Percentiles rank a stretch among this genome's conserved stretches.
Evolutionary conservation across 1,140 invertebrate species (phyloP).

Genomic region (fruit fly (Drosophila melanogaster)): DNA sequence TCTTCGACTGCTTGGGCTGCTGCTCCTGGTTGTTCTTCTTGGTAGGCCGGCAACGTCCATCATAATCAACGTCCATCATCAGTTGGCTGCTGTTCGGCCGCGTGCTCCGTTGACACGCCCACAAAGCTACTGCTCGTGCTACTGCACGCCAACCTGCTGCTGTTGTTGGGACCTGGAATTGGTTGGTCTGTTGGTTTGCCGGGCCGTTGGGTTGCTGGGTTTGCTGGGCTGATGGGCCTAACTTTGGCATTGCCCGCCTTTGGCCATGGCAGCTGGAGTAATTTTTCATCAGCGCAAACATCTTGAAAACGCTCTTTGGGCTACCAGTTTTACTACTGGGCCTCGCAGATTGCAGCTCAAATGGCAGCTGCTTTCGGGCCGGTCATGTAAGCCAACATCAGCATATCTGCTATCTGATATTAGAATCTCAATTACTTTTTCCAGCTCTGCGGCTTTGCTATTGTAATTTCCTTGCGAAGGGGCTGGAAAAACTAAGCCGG

Average conservation of each 20-base stretch:
- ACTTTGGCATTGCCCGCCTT: slow-evolving; percentile 41
- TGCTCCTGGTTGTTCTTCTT: slow-evolving; percentile 28
- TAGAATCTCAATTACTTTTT: slow-evolving; percentile 82
- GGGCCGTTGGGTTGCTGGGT: neutral
- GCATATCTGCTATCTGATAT: slow-evolving; percentile 74
- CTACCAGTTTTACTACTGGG: slow-evolving; percentile 48
- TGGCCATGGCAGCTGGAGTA: slow-evolving; percentile 71
- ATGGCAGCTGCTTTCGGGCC: slow-evolving; percentile 26
- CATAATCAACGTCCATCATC: slow-evolving; percentile 83
- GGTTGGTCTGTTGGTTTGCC: neutral
- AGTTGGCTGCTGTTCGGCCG: slow-evolving; percentile 72
- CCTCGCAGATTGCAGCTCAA: slow-evolving; percentile 23
- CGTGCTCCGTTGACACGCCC: slow-evolving; percentile 38
- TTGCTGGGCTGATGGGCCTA: slow-evolving; percentile 8
- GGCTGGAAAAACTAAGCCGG: slow-evolving; percentile 44
- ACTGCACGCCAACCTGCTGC: slow-evolving; percentile 16
- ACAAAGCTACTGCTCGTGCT: slow-evolving; percentile 43
- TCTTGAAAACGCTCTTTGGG: slow-evolving; percentile 69
- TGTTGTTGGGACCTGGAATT: slow-evolving; percentile 23
- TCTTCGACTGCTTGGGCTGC: neutral
- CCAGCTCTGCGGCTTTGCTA: slow-evolving; percentile 66
- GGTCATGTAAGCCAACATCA: slow-evolving; percentile 63
- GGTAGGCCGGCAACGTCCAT: slow-evolving; percentile 72
- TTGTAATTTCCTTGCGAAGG: slow-evolving; percentile 49
- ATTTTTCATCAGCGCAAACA: slow-evolving; percentile 77